Evolutionary conservation across 2,797 vertebrate species (phyloP), one percentile per base, ranked within the genome.

Genomic region (Setipinna tenuifilis): DNA sequence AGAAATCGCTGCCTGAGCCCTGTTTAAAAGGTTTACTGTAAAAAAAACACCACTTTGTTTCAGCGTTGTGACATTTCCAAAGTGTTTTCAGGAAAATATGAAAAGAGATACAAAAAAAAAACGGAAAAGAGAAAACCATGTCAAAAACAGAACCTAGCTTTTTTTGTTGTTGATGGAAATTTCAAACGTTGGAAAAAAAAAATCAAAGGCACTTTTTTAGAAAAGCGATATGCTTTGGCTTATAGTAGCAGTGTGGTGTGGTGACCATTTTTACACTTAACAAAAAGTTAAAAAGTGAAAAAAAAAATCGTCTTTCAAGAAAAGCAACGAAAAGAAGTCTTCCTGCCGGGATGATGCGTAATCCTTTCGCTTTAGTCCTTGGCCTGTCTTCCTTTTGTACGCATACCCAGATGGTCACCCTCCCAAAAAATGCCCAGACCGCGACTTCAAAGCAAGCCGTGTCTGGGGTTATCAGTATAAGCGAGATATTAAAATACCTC

Each of bases 231-330:
- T 92, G 94, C 90, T 95, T 94, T 94, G 94, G 94, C 95, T 95
- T 90, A 93, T 92, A 96, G 93, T 95, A 95, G 94, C 94, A 88
- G 95, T 90, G 96, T 95, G 90, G 95, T 95, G 95, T 93, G 88
- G 89, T 91, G 90, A 93, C 88, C 90, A 86, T 94, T 90, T 91
- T 91, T 91, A 80, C 90, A 87, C 91, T 91, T 83, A 65, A 84
- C 81, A 48, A 61, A 44, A 11, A 83, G 83, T 87, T 86, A 89
- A 75, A 71, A 89, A 86, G 91, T 90, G 90, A 92, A 78, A 75
- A 71, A 89, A 91, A 90, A 90, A 92, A 78, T 19, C 21, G 50
- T 85, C 65, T 92, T 89, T 87, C 87, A 71, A 21, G 35, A 7
- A 41, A 78, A 78, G 19, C 31, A 41, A 44, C 17, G 19, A 91